Percentiles rank a stretch among this genome's conserved stretches.
Conservation (phyloP, 2,113 vertebrate genomes). For the Mormoops blainvillei region DNA sequence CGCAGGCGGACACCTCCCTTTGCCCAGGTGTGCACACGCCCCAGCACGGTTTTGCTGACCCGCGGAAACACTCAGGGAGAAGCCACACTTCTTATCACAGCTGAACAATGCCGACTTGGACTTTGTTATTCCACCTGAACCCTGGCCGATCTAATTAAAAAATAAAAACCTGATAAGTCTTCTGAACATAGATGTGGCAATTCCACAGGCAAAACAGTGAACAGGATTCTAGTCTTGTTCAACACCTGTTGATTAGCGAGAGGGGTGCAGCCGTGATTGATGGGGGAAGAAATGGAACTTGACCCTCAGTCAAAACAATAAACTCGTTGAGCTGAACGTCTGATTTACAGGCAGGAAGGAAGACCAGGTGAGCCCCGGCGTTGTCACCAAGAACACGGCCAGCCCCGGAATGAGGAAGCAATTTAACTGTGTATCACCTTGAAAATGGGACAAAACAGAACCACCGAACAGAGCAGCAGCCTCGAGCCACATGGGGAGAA, state of each 20-base stretch:
- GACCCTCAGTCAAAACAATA: neutral
- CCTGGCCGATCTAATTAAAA: neutral
- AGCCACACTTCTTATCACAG: neutral
- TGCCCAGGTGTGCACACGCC: neutral
- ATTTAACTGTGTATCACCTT: neutral
- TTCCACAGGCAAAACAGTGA: neutral
- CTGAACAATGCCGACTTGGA: neutral
- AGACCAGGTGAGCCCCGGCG: neutral
- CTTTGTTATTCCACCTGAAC: neutral
- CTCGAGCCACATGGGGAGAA: fast-evolving
- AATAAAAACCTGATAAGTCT: neutral
- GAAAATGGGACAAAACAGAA: neutral
- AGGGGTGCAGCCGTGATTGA: neutral
- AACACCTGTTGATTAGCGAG: neutral
- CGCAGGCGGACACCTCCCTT: neutral
- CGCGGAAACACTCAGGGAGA: neutral
- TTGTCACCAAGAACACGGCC: neutral
- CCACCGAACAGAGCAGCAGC: neutral
- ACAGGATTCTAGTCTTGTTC: neutral
- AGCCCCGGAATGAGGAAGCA: neutral
- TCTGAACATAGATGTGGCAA: neutral
- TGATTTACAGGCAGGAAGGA: neutral
- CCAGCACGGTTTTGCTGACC: neutral
- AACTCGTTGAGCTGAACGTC: neutral
- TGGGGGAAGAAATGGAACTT: neutral